Percentiles rank a stretch among this genome's conserved stretches.
Evolutionary conservation across 2,113 vertebrate genomes (phyloP).

Genomic region (Bostrychus sinensis): DNA sequence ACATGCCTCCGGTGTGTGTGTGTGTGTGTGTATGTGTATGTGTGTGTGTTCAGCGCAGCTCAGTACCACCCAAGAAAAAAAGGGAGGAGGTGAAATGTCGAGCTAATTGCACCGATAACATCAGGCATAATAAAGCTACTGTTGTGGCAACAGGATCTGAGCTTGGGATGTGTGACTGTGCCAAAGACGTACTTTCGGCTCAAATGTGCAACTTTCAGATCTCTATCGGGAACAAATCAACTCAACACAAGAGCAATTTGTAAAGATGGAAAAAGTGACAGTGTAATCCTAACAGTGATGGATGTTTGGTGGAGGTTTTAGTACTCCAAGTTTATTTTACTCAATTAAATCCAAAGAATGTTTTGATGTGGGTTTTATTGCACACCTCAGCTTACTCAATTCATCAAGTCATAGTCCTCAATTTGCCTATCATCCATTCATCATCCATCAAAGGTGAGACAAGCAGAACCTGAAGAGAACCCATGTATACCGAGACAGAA

Average conservation of each 20-base stretch:
- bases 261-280: slow-evolving; percentile 5
- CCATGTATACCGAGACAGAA: no score
- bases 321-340: background rate
- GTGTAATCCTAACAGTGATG: background rate
- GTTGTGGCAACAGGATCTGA: slow-evolving; percentile 35
- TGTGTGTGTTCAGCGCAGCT: background rate
- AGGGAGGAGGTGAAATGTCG: slow-evolving; percentile 15
- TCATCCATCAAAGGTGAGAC: no score
- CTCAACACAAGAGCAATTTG: background rate
- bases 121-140: slow-evolving; percentile 25
- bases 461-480: no score
- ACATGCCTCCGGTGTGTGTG: slow-evolving; percentile 8
- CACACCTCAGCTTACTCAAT: no score
- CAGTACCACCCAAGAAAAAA: slow-evolving; percentile 37
- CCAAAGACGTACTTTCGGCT: slow-evolving; percentile 10
- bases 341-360: background rate
- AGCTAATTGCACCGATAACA: slow-evolving; percentile 27
- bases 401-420: no score
- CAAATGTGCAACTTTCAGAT: slow-evolving; percentile 14
- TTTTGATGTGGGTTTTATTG: background rate
- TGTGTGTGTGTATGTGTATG: no score
- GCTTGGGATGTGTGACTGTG: background rate
- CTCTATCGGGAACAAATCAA: slow-evolving; percentile 4
- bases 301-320: background rate
- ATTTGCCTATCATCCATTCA: no score